Evolutionary conservation across 1,140 invertebrate genomes (phyloP), one percentile per base, ranked within the genome.

Genomic region (Ganaspis sp.): DNA sequence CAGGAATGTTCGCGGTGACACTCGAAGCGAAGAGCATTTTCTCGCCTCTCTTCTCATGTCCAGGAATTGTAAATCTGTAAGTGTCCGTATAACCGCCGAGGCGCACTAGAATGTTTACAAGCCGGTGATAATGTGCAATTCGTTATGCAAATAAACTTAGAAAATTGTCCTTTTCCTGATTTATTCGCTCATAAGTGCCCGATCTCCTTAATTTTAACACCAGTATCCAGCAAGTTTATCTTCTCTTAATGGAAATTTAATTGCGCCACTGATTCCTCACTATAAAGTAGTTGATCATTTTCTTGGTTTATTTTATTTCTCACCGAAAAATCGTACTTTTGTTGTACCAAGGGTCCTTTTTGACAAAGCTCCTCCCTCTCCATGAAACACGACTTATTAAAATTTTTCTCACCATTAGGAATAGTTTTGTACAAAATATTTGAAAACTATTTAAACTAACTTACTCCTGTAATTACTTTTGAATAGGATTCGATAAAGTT

Each of bases 1-100:
- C 71, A 75, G 74, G 73, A 76, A 53, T 79, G 74, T 69, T 69
- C 37, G 72, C 45, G 58, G 54, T 75, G 72, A 40, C 21, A 40
- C 19, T 37, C 69, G 29, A 70, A 15, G 53, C 64, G 74, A 64
- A 64, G 76, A 75, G 70, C 69, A 58, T 45, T 70, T 40, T 75
- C 45, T 37, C 54, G 49, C 19, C 12, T 64, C 53, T 58, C 17
- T 26, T 26, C 21, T 26, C 23, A 64, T 64, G 11, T 26, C 0
- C 23, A 29, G 21, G 15, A 21, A 26, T 29, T 64, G 58, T 64
- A 64, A 64, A 64, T 64, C 15, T 64, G 54, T 9, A 21, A 64
- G 58, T 64, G 23, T 11, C 15, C 23, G 58, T 64, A 49, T 49
- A 29, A 64, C 21, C 12, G 23, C 23, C 21, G 54, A 9, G 49